Evolutionary conservation across 2,888 invertebrate species (phyloP).

Genomic region (Drosophila crucigera): DNA sequence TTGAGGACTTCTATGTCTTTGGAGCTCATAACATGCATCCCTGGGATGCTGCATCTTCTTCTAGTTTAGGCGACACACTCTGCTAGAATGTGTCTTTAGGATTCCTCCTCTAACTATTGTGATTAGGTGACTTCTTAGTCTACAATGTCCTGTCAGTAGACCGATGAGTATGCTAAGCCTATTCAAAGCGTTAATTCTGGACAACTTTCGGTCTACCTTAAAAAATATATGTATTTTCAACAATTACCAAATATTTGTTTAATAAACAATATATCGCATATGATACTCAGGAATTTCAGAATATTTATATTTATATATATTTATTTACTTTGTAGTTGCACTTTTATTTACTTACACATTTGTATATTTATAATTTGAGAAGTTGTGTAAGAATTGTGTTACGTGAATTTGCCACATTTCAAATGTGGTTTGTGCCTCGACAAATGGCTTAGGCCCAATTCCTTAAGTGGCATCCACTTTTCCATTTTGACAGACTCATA

Average conservation of each 20-base stretch:
- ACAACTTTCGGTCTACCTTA: no score
- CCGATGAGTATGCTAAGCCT: no score
- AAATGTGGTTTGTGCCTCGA: background rate
- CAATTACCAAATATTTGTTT: background rate
- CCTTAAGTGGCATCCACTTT: constrained; percentile 42
- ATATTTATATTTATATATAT: background rate
- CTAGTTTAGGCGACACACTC: no score
- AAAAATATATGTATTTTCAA: background rate
- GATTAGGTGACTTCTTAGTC: no score
- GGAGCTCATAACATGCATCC: no score
- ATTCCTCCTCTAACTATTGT: no score
- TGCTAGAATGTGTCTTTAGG: no score
- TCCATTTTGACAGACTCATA: constrained; percentile 21
- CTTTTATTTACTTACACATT: background rate
- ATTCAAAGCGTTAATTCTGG: no score
- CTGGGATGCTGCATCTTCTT: no score
- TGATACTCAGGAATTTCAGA: no score
- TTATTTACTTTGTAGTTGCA: background rate
- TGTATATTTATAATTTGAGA: background rate
- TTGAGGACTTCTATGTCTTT: no score
- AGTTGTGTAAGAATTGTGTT: background rate
- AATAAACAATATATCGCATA: background rate
- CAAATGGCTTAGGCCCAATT: background rate
- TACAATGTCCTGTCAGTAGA: no score
- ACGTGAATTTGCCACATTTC: background rate